Base-by-base conservation (phyloP, 2,797 vertebrate genomes). In the Vultur gryphus region DNA sequence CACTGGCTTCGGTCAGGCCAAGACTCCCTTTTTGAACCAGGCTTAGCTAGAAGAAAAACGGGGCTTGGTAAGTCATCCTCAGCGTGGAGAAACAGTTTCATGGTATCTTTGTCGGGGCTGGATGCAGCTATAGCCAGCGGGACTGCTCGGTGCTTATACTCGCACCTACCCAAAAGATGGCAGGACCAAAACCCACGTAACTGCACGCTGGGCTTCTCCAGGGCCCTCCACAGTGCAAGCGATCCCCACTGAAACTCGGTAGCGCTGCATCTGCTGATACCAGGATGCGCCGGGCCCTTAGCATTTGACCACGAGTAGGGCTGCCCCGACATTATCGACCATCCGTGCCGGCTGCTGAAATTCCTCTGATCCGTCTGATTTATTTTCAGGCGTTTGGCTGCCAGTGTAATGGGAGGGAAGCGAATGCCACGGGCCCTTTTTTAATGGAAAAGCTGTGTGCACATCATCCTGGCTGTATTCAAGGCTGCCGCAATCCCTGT, bases 201-300 rank as follows among this genome's bases (percentile, higher is more conserved):
- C 18, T 7, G 43, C 64, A 31, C 5, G 1, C 5, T 24, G 43
- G 54, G 16, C 20, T 88, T 39, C n/a, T 29, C 20, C 33, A 17
- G 15, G 16, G 18, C 6, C 13, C 51, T 11, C 16, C 24, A 18
- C 1, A 3, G 10, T 7, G 29, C 23, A 18, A 14, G 19, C 2
- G 7, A 26, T 6, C 4, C 44, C 58, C 12, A 4, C 6, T 4
- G 41, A 58, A 55, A n/a, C 13, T 14, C 9, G 4, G 3, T 1
- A 52, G 46, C 3, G 2, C 26, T 37, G 18, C 19, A 9, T 37
- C 52, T 39, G n/a, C n/a, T 43, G 33, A 10, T 17, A 69, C 23
- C 24, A 33, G 44, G 12, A n/a, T 16, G 13, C 91, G 16, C 20
- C 44, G 39, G 13, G 46, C 23, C 51, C 54, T 48, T 28, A 9